These are phyloP conservation scores for Equus przewalskii DNA, from an alignment of 2,113 vertebrate genomes.

Conservation along the genomic window DNA sequence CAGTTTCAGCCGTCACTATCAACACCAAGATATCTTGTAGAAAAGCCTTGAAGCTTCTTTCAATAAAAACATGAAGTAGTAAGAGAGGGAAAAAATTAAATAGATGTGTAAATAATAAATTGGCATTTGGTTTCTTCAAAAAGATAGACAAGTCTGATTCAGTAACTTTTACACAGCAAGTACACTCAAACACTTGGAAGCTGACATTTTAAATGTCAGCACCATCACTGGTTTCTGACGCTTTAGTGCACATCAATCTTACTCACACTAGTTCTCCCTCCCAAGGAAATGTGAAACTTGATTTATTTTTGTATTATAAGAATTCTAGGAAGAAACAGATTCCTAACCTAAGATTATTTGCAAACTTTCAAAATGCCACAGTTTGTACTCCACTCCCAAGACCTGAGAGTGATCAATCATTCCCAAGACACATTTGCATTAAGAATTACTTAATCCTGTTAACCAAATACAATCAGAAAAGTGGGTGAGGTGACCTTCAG, in stretches of 20 bases:
- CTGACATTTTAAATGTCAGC: slow-evolving; percentile 49
- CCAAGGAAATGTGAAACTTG: neutral
- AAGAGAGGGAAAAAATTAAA: neutral
- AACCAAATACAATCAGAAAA: slow-evolving; percentile 29
- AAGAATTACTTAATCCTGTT: slow-evolving; percentile 17
- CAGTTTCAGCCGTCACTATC: neutral
- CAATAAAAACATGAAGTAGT: neutral
- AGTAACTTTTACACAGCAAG: neutral
- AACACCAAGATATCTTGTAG: neutral
- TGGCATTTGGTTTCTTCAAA: slow-evolving; percentile 11
- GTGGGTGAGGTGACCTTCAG: neutral
- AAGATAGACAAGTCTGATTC: slow-evolving; percentile 1
- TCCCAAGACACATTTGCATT: neutral
- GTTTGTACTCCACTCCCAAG: neutral
- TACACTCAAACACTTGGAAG: neutral
- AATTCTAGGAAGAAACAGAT: neutral
- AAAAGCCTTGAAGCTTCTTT: neutral
- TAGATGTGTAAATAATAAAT: slow-evolving; percentile 47
- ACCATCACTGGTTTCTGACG: neutral
- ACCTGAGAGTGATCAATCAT: slow-evolving; percentile 28
- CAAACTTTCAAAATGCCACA: slow-evolving; percentile 48
- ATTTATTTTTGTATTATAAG: slow-evolving; percentile 60
- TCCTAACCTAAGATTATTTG: slow-evolving; percentile 41
- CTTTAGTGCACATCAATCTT: slow-evolving; percentile 18
- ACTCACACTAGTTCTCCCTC: neutral